These are phyloP conservation scores for Drosophila prosaltans DNA, from an alignment of 1,140 invertebrate genomes.

Conservation along the genomic window DNA sequence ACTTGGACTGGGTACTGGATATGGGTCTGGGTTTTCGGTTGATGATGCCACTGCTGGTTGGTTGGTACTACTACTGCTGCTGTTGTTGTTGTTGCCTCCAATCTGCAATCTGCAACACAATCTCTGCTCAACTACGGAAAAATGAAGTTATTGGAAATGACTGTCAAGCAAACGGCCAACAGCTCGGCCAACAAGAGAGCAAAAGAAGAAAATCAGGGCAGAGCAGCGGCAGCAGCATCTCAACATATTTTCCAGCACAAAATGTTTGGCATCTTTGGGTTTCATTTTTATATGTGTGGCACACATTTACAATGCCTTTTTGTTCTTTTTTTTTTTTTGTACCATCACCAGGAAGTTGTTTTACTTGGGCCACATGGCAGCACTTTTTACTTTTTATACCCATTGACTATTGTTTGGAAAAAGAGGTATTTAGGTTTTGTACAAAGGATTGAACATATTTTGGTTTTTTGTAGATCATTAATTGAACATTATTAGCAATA, in stretches of 20 bases:
- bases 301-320: conserved; percentile 35
- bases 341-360: conserved; percentile 43
- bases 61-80: conserved; percentile 14
- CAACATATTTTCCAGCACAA: conserved; percentile 47
- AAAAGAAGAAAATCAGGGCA: neutral
- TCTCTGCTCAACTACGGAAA: conserved; percentile 80
- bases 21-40: conserved; percentile 7
- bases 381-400: conserved; percentile 47
- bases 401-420: neutral
- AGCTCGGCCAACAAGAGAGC: conserved; percentile 57
- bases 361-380: conserved; percentile 51
- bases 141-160: conserved; percentile 81
- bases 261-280: conserved; percentile 77
- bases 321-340: conserved; percentile 22
- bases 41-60: neutral
- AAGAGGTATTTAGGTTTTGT: neutral
- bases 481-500: too few species aligned
- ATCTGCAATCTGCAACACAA: conserved; percentile 77
- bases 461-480: too few species aligned
- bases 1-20: neutral
- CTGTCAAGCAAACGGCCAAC: conserved; percentile 69
- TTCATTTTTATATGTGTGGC: conserved; percentile 52
- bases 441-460: too few species aligned
- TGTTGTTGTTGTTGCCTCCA: conserved; percentile 41
- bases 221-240: conserved; percentile 33